phyloP scores from a whole-genome alignment of 2,888 invertebrate species.

The Schizotus pectinicornis region DNA sequence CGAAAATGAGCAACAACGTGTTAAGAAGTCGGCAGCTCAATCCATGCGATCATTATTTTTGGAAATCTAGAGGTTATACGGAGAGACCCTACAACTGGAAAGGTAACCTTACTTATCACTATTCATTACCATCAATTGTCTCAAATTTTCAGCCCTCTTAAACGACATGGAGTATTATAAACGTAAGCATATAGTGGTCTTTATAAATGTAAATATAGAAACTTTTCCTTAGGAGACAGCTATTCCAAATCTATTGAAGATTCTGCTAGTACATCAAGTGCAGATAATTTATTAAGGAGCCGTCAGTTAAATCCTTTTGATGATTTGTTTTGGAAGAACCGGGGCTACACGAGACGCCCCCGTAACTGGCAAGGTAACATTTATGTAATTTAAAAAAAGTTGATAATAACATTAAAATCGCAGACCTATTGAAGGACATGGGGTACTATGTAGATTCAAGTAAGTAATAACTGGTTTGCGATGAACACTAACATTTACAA shows the following conservation, averaged over 20 bases:
- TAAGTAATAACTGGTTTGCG: too few relatives aligned
- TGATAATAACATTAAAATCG: too few relatives aligned
- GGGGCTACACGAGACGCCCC: slow-evolving; percentile 23
- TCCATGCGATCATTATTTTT: slow-evolving; percentile 28
- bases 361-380: slow-evolving; percentile 7
- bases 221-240: too few relatives aligned
- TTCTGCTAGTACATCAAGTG: too few relatives aligned
- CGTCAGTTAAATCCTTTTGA: slow-evolving; percentile 30
- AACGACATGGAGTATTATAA: background rate
- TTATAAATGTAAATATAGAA: too few relatives aligned
- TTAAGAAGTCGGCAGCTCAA: slow-evolving; percentile 29
- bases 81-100: too few relatives aligned
- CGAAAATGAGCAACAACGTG: background rate
- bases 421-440: background rate
- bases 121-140: background rate
- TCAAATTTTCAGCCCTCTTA: background rate
- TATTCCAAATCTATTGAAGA: too few relatives aligned
- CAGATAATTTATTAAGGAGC: slow-evolving; percentile 7
- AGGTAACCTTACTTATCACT: too few relatives aligned
- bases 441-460: background rate
- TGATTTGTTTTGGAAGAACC: slow-evolving; percentile 23
- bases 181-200: too few relatives aligned
- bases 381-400: too few relatives aligned
- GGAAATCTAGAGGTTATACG: slow-evolving; percentile 29
- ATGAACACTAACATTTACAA: too few relatives aligned